Evolutionary conservation across 1,140 invertebrate species (phyloP).

Genomic region (Aphidius gifuensis): DNA sequence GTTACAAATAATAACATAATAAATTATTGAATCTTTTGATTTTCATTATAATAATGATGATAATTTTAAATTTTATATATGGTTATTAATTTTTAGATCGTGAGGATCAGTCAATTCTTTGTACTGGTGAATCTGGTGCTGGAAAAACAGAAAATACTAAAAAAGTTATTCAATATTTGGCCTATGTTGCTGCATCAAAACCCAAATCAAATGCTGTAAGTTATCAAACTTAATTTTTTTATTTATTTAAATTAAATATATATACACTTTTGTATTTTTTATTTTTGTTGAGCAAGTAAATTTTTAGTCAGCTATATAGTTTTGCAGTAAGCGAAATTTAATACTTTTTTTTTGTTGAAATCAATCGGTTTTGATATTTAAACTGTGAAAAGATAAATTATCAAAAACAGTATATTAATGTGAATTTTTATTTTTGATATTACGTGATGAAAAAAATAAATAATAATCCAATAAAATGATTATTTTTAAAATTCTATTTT

Average conservation of each 20-base stretch:
- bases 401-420: no score
- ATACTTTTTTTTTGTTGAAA: slow-evolving; percentile 27
- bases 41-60: not conserved
- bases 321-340: slow-evolving; percentile 33
- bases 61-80: no score
- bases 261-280: not conserved
- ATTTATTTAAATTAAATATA: not conserved
- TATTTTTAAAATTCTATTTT: no score
- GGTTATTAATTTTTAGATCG: slow-evolving; percentile 69
- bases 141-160: slow-evolving; percentile 99
- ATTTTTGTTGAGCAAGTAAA: not conserved
- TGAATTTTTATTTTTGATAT: no score
- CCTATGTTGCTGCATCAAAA: slow-evolving; percentile 96
- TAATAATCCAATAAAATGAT: no score
- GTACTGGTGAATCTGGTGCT: slow-evolving; percentile 99
- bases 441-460: no score
- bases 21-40: no score
- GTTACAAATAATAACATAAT: no score
- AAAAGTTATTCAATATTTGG: slow-evolving; percentile 99
- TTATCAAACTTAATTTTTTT: slow-evolving; percentile 24
- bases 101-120: slow-evolving; percentile 98
- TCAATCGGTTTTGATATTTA: not conserved
- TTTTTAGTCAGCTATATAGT: slow-evolving; percentile 30
- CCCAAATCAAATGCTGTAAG: slow-evolving; percentile 89
- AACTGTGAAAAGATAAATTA: no score